phyloP scores from a whole-genome alignment of 2,797 vertebrate species.

The Diplodus puntazzo region DNA sequence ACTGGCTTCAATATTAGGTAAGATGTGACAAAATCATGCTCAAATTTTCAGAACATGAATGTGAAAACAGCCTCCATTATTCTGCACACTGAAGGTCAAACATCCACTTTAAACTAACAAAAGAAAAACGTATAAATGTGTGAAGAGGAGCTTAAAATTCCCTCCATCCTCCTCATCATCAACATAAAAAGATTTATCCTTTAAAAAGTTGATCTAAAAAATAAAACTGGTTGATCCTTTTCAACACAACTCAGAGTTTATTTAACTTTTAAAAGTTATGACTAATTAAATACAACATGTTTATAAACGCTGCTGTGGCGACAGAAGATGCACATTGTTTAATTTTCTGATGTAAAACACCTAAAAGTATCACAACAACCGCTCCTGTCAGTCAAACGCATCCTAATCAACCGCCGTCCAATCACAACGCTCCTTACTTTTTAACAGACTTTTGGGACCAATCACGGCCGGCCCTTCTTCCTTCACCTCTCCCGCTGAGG shows the following conservation, averaged over 20 bases:
- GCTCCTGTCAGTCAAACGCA: slow-evolving; percentile 64
- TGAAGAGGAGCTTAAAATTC: not conserved
- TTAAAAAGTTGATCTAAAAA: not conserved
- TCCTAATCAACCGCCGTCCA: slow-evolving; percentile 56
- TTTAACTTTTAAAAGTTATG: not conserved
- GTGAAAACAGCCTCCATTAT: not conserved
- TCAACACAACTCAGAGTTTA: not conserved
- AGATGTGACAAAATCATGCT: not conserved
- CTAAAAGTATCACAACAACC: slow-evolving; percentile 46
- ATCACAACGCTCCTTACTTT: slow-evolving; percentile 67
- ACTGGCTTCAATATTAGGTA: not conserved
- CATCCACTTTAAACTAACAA: not conserved
- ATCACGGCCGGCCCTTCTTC: slow-evolving; percentile 52
- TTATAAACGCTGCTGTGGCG: not conserved
- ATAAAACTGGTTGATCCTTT: not conserved
- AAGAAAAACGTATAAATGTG: not conserved
- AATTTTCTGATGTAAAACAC: not conserved
- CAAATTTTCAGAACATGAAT: not conserved
- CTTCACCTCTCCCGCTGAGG: slow-evolving; percentile 20
- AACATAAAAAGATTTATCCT: not conserved
- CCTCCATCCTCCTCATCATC: not conserved
- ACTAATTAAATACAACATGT: not conserved
- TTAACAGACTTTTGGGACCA: slow-evolving; percentile 65
- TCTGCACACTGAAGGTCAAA: not conserved
- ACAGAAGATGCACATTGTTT: not conserved